Evolutionary conservation across 2,113 vertebrate species (phyloP).

Genomic region (Etheostoma spectabile): DNA sequence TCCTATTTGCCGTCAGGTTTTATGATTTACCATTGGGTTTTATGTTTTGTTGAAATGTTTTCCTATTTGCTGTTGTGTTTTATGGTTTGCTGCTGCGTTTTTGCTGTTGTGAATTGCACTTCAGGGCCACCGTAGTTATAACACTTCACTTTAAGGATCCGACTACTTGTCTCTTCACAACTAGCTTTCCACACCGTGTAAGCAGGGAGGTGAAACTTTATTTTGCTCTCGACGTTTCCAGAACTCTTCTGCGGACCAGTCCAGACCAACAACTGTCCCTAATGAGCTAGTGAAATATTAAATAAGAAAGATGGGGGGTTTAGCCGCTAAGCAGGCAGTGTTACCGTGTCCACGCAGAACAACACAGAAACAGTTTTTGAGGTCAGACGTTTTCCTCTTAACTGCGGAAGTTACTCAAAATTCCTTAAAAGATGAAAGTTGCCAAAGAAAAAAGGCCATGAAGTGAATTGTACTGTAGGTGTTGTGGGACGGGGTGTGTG

Average conservation of each 20-base stretch:
- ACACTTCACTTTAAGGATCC: neutral
- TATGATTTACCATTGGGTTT: no score
- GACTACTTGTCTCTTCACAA: neutral
- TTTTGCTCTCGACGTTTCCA: conserved; percentile 3
- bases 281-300: conserved; percentile 32
- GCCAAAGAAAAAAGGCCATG: no score
- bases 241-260: neutral
- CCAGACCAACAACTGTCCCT: neutral
- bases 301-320: neutral
- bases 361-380: conserved; percentile 1
- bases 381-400: conserved; percentile 42
- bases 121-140: neutral
- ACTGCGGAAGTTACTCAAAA: conserved; percentile 22
- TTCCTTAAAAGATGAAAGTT: conserved; percentile 38
- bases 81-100: no score
- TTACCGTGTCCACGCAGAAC: neutral
- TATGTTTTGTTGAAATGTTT: no score
- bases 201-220: conserved; percentile 1
- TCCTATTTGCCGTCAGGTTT: no score
- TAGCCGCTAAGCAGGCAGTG: neutral
- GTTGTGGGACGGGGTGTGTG: conserved; percentile 41
- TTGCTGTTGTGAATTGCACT: no score
- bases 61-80: no score
- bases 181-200: conserved; percentile 27
- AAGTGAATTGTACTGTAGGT: conserved; percentile 24